Evolutionary conservation across 2,113 vertebrate genomes (phyloP).

Genomic region (Tiliqua scincoides): DNA sequence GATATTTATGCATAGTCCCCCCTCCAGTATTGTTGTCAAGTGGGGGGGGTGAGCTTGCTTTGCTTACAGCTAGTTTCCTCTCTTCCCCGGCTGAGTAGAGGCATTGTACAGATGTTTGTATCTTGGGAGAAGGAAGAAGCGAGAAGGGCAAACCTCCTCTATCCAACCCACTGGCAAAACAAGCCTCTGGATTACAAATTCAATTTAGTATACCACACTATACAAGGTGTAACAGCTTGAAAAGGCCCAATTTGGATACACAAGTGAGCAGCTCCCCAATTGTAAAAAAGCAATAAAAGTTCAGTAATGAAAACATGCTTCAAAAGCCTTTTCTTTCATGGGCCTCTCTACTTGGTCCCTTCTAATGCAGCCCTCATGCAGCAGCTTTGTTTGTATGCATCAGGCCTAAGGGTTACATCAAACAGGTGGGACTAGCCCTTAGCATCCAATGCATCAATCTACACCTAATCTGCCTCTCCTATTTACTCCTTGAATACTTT

Average conservation of each 20-base stretch:
- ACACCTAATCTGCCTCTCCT: background rate
- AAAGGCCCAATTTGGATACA: background rate
- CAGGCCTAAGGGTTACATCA: background rate
- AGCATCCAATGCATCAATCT: background rate
- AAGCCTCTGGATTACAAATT: background rate
- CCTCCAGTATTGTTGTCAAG: conserved; percentile 1
- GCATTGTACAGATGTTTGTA: conserved; percentile 2
- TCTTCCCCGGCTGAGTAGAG: background rate
- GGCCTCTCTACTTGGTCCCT: background rate
- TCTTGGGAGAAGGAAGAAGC: background rate
- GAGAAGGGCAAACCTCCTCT: too few species aligned
- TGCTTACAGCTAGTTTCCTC: conserved; percentile 5
- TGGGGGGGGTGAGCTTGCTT: background rate
- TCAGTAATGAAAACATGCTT: too few species aligned
- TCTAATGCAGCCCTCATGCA: background rate
- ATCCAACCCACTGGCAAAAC: background rate
- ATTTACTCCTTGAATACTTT: background rate
- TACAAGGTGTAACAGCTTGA: background rate
- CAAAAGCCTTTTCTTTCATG: too few species aligned
- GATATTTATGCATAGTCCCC: conserved; percentile 14
- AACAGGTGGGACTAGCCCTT: background rate
- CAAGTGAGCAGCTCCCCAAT: background rate
- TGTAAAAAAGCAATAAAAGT: background rate
- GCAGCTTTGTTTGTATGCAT: background rate
- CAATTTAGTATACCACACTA: background rate